Conservation (phyloP, 2,113 vertebrate species). For the Philantomba maxwellii region DNA sequence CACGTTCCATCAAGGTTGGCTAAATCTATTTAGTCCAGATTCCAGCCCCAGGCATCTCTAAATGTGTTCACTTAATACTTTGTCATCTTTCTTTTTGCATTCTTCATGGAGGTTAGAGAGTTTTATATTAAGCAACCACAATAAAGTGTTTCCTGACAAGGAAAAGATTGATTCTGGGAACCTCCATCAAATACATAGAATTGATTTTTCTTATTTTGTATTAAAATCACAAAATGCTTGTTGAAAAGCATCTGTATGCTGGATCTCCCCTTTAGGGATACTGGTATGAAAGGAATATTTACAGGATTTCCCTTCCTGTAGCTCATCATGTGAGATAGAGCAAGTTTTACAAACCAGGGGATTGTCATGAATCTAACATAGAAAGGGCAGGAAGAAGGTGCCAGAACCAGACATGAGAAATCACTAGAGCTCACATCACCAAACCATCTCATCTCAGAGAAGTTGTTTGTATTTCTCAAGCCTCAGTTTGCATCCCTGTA, state of each 20-base stretch:
- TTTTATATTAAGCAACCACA: slow-evolving; percentile 37
- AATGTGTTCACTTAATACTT: slow-evolving; percentile 21
- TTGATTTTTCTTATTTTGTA: background rate
- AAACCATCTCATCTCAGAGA: background rate
- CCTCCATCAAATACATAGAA: slow-evolving; percentile 22
- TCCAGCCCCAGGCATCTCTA: slow-evolving; percentile 42
- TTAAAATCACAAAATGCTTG: background rate
- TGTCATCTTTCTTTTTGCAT: background rate
- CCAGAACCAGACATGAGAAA: background rate
- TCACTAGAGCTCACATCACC: background rate
- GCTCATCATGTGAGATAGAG: background rate
- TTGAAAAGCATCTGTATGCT: background rate
- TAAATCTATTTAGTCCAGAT: slow-evolving; percentile 40
- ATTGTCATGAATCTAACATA: background rate
- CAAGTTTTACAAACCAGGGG: background rate
- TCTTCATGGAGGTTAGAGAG: slow-evolving; percentile 27
- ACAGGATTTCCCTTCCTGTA: background rate
- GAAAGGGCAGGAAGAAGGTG: background rate
- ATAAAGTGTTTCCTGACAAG: slow-evolving; percentile 33
- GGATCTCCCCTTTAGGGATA: background rate
- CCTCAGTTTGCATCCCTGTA: background rate
- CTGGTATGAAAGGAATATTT: background rate
- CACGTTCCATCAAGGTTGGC: background rate
- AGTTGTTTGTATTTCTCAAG: background rate
- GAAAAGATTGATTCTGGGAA: slow-evolving; percentile 27